phyloP scores from a whole-genome alignment of 2,797 vertebrate species.

The Microcaecilia unicolor region DNA sequence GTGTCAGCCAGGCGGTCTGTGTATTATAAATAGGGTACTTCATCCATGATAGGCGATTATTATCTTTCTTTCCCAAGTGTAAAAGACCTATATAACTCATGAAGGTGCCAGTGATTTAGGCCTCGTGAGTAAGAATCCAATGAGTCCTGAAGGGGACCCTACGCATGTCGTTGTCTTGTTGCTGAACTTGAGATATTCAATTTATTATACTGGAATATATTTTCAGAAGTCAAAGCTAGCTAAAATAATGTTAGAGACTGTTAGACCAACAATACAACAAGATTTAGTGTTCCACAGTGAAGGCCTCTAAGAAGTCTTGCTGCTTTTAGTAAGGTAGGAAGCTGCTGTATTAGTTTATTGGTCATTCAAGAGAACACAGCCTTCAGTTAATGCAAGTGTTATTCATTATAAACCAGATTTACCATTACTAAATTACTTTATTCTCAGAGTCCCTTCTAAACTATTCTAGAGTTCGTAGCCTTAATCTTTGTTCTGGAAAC shows the following conservation, averaged over 20 bases:
- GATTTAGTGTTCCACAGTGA: constrained; percentile 31
- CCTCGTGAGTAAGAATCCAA: constrained; percentile 42
- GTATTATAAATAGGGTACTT: constrained; percentile 60
- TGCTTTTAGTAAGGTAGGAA: constrained; percentile 24
- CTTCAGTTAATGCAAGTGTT: no score
- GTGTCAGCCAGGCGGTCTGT: constrained; percentile 53
- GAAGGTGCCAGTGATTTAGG: constrained; percentile 50
- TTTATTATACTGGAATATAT: constrained; percentile 43
- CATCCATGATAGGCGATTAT: constrained; percentile 58
- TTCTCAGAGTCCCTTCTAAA: no score
- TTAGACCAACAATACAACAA: constrained; percentile 31
- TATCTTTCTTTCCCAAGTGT: constrained; percentile 60
- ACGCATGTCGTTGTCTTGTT: constrained; percentile 33
- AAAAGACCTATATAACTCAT: constrained; percentile 51
- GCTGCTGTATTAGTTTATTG: constrained; percentile 10
- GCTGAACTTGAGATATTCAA: constrained; percentile 47
- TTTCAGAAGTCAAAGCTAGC: constrained; percentile 42
- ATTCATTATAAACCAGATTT: no score
- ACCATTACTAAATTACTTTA: no score
- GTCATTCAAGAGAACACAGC: background rate
- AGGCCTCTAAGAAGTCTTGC: constrained; percentile 27
- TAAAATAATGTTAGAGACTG: constrained; percentile 40
- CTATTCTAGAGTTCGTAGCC: no score
- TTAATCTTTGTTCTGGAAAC: no score
- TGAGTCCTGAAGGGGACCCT: constrained; percentile 57